Evolutionary conservation across 2,888 invertebrate species (phyloP), one percentile per base, ranked within the genome.

Genomic region (Caprella mutica): DNA sequence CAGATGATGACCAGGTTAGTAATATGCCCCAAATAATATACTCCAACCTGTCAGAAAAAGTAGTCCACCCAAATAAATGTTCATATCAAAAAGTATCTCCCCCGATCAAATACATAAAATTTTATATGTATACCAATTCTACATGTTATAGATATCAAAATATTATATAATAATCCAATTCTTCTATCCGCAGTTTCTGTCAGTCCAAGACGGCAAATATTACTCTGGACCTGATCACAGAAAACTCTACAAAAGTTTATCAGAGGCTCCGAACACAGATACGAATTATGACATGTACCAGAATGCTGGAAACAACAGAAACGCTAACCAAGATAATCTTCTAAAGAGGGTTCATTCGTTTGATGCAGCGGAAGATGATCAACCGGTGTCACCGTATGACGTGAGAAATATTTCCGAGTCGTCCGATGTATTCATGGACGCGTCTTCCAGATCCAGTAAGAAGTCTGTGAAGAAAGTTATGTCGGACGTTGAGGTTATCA

Each of bases 401-500:
- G 12, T 29, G 3, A 29, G 17, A 46, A 30, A 30, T 30, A 19
- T 29, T 6, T 48, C 48, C 24, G 48, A 48, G 21, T 48, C 48
- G 6, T 19, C 38, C 5, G 55, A 39, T 17, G 48, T 48, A 1
- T 48, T 48, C 30, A 19, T 48, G 6, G 29, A 29, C 9, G 51
- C 40, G 5, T 40, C 40, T 52, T 23, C 67, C 67, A 38, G 73
- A 14, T 30, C n/a, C 8, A 17, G 48, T 21, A 48, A 30, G 26
- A 27, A 29, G 26, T 29, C 48, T n/a, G 48, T 86, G 59, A 81
- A 83, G 59, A 87, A 86, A 75, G 86, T 86, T 1, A 76, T 85
- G 62, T 87, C 86, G 1, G 86, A 88, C 72, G 85, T 86, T 1
- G 85, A 86, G 74, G 86, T 86, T 68, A 72, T 86, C 43, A 69